A percentile compares a stretch with the other conserved stretches of the same genome.
phyloP scores from a whole-genome alignment of 2,797 vertebrate species.

The Botia kubotai region DNA sequence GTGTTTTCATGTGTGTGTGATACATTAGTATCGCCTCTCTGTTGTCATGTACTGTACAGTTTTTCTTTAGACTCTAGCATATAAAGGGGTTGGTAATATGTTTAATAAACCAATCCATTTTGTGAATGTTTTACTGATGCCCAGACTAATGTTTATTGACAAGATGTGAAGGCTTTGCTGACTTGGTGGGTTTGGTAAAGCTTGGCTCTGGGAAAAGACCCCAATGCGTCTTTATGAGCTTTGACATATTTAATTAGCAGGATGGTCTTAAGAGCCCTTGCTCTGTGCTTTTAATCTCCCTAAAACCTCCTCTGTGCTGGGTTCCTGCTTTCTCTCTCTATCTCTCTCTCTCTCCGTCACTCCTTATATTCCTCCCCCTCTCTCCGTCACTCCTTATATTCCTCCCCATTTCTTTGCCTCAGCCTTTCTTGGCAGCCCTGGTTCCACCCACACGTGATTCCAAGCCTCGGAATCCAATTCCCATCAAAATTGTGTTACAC shows the following conservation, averaged over 20 bases:
- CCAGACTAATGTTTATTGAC: conserved; percentile 85
- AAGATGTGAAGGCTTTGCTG: conserved; percentile 82
- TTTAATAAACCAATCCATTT: conserved; percentile 69
- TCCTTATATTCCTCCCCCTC: conserved; percentile 29
- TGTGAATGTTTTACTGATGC: conserved; percentile 79
- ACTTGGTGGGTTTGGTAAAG: conserved; percentile 82
- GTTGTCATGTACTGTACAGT: not conserved
- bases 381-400: conserved; percentile 21
- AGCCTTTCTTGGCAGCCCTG: conserved; percentile 22
- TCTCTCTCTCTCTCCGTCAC: conserved; percentile 3
- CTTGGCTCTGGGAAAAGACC: conserved; percentile 77
- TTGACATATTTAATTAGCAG: conserved; percentile 90
- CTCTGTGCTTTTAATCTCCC: conserved; percentile 83
- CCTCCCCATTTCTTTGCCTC: conserved; percentile 22
- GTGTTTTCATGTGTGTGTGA: not conserved
- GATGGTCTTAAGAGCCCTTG: conserved; percentile 85
- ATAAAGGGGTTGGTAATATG: conserved; percentile 53
- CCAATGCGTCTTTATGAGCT: conserved; percentile 85
- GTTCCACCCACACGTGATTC: conserved; percentile 58
- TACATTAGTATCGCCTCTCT: not conserved
- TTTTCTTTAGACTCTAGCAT: not conserved
- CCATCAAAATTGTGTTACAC: conserved; percentile 56
- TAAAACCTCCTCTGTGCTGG: conserved; percentile 70
- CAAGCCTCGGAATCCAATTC: conserved; percentile 54
- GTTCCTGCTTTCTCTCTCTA: conserved; percentile 20